Base-by-base conservation (phyloP, 2,797 vertebrate genomes). In the Acipenser transmontanus region DNA sequence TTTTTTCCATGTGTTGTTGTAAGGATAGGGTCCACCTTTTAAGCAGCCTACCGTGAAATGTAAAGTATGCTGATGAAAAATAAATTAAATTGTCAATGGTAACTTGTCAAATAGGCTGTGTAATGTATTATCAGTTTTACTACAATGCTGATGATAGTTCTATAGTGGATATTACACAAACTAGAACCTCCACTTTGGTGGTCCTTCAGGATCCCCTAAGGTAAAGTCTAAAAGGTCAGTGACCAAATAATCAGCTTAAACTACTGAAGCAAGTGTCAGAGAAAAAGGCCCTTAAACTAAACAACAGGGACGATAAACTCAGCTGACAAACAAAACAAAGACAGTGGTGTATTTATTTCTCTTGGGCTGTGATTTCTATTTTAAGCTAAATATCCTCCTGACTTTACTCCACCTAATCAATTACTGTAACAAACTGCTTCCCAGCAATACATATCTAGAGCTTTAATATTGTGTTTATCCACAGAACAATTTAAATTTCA, bases 141-240 rank as follows among this genome's bases (percentile, higher is more conserved):
- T 34, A 34, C 62, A 49, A 48, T 49, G 14, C 11, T 49, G 49
- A 13, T 13, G 49, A 49, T 13, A 49, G 7, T 63, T n/a, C 47
- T 12, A 11, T 8, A 14, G 49, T 11, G 47, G 12, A 49, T 49
- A 63, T 63, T n/a, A n/a, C 47, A n/a, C 47, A 1, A 63, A 57
- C 54, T 13, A 57, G 54, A 13, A 13, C 54, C 54, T 57, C 54
- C 7, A 57, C 54, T 34, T 34, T 34, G 54, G 54, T 63, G 62
- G 62, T 49, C 62, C 11, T 4, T 49, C 6, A 63, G 6, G 11
- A 63, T 14, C 47, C 12, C 54, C 12, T 57, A 7, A 57, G 54
- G 12, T 11, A 13, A 5, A 49, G n/a, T 7, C 62, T 63, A 14
- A 63, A 63, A 63, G 62, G 62, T 63, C 61, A 62, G 20, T 6